phyloP scores from a whole-genome alignment of 2,888 invertebrate genomes.

The Acrocera orbiculus region DNA sequence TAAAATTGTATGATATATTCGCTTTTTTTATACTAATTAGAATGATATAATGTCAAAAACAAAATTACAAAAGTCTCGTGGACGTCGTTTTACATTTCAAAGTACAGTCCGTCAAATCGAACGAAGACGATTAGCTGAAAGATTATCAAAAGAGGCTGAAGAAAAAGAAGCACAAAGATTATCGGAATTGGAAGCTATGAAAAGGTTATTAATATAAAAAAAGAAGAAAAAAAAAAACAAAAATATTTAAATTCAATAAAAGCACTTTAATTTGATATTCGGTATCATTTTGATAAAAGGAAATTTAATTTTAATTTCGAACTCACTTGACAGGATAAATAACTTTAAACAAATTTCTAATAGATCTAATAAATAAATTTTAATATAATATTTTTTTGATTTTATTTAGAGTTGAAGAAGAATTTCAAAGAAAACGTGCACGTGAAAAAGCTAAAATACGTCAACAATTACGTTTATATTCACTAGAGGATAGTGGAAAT shows the following conservation, averaged over 20 bases:
- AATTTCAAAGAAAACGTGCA: constrained; percentile 69
- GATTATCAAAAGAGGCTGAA: constrained; percentile 57
- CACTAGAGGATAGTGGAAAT: constrained; percentile 40
- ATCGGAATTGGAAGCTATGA: constrained; percentile 65
- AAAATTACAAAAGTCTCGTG: constrained; percentile 2
- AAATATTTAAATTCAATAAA: too few relatives aligned
- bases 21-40: neutral
- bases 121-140: constrained; percentile 52
- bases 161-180: constrained; percentile 56
- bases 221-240: too few relatives aligned
- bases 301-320: too few relatives aligned
- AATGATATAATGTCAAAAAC: neutral
- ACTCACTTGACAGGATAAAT: too few relatives aligned
- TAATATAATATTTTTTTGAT: constrained; percentile 2
- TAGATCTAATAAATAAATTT: neutral
- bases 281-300: too few relatives aligned
- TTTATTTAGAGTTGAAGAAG: constrained; percentile 53
- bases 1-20: too few relatives aligned
- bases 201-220: constrained; percentile 34
- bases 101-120: constrained; percentile 70
- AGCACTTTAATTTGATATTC: too few relatives aligned
- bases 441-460: constrained; percentile 56
- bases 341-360: neutral
- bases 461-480: constrained; percentile 55
- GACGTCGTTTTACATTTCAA: constrained; percentile 63